A percentile compares a stretch with the other conserved stretches of the same genome.
These are phyloP conservation scores for Mirza zaza DNA, from an alignment of 2,113 vertebrate genomes.

Conservation along the genomic window DNA sequence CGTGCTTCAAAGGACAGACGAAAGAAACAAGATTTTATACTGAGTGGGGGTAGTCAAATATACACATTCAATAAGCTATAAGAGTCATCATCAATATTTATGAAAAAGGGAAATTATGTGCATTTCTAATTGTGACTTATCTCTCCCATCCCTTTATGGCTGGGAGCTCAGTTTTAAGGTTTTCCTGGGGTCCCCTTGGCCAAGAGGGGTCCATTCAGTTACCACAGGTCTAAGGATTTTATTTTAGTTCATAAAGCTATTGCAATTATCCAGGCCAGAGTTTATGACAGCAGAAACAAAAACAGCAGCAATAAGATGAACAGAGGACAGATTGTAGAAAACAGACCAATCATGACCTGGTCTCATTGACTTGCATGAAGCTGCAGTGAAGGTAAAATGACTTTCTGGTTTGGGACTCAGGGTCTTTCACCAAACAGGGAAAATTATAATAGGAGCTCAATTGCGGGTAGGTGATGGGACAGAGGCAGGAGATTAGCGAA, in stretches of 20 bases:
- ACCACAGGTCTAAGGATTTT: too few species aligned
- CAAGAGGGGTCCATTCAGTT: too few species aligned
- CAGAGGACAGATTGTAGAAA: background rate
- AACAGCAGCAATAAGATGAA: background rate
- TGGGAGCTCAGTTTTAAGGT: too few species aligned
- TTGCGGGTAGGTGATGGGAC: background rate
- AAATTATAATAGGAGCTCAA: background rate
- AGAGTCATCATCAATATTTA: too few species aligned
- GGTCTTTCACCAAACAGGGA: background rate
- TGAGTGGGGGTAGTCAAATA: too few species aligned
- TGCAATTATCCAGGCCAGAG: background rate
- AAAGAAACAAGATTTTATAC: too few species aligned
- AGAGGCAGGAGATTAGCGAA: background rate
- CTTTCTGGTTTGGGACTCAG: background rate
- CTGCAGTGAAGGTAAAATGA: background rate
- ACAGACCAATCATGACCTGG: background rate
- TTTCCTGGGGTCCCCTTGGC: too few species aligned
- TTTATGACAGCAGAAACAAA: constrained; percentile 8
- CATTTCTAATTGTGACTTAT: too few species aligned
- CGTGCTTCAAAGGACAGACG: too few species aligned
- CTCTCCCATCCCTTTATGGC: too few species aligned
- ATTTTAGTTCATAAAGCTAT: background rate
- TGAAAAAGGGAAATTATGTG: too few species aligned
- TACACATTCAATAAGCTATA: too few species aligned
- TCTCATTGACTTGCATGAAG: background rate